phyloP scores from a whole-genome alignment of 2,888 invertebrate species.

The Syrista parreyssii region DNA sequence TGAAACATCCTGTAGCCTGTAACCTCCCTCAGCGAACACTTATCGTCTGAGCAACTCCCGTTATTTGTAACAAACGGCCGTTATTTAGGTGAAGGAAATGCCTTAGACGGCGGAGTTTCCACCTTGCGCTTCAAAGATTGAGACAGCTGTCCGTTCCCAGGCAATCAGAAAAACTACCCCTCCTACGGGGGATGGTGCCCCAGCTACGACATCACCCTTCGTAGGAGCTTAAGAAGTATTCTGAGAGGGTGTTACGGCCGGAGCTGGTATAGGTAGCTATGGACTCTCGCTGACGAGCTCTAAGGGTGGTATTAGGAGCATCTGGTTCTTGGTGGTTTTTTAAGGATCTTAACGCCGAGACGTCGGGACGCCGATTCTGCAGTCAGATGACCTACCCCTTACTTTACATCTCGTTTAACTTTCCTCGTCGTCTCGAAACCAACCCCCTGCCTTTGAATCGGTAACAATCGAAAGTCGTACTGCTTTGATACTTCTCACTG shows the following conservation, averaged over 20 bases:
- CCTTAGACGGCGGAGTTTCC: conserved; percentile 20
- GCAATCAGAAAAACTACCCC: conserved; percentile 64
- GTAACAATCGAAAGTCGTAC: background rate
- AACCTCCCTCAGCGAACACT: background rate
- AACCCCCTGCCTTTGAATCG: background rate
- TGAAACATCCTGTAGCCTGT: conserved; percentile 9
- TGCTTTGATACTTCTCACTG: background rate
- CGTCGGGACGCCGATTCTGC: conserved; percentile 32
- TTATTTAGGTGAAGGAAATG: conserved; percentile 46
- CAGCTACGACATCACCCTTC: conserved; percentile 1
- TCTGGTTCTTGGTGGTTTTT: conserved; percentile 53
- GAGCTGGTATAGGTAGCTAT: background rate
- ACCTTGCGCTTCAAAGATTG: conserved; percentile 47
- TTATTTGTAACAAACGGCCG: conserved; percentile 44
- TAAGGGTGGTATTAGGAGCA: conserved; percentile 14
- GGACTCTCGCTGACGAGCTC: background rate
- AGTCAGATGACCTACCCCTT: conserved; percentile 45
- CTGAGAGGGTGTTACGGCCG: background rate
- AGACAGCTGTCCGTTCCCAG: conserved; percentile 63
- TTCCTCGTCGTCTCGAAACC: background rate
- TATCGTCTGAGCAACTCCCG: conserved; percentile 29
- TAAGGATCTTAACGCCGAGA: conserved; percentile 56
- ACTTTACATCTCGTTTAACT: conserved; percentile 52
- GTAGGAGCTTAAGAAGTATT: conserved; percentile 36
- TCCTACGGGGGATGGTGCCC: conserved; percentile 11